Evolutionary conservation across 2,888 invertebrate genomes (phyloP).

Genomic region (Erannis defoliaria): DNA sequence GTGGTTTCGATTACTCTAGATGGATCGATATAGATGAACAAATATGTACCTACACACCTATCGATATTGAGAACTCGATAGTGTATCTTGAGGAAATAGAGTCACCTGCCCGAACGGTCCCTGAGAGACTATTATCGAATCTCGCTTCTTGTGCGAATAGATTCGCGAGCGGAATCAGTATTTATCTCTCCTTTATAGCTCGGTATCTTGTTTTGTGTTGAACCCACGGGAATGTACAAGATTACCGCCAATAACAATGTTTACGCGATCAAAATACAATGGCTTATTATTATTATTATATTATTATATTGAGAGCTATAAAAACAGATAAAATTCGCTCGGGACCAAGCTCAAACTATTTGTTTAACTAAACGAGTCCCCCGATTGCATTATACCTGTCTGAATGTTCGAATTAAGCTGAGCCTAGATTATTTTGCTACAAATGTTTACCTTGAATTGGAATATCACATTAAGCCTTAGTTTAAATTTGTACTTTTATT

Average conservation of each 20-base stretch:
- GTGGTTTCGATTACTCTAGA: constrained; percentile 67
- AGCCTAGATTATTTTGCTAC: constrained; percentile 24
- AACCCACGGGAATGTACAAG: constrained; percentile 44
- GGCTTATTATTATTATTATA: constrained; percentile 36
- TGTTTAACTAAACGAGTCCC: constrained; percentile 41
- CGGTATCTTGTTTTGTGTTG: constrained; percentile 47
- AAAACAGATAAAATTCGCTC: constrained; percentile 43
- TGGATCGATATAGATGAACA: constrained; percentile 57
- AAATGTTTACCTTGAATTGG: constrained; percentile 21
- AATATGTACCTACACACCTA: constrained; percentile 53
- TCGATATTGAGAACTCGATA: constrained; percentile 55
- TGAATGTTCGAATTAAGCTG: constrained; percentile 34
- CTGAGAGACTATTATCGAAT: constrained; percentile 70
- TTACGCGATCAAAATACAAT: constrained; percentile 45
- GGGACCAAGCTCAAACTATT: constrained; percentile 38
- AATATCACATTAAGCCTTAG: not conserved
- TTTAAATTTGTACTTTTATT: not conserved
- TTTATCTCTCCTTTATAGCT: constrained; percentile 57
- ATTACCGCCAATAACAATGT: constrained; percentile 47
- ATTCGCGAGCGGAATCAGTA: constrained; percentile 56
- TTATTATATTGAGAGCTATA: constrained; percentile 43
- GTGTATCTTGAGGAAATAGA: constrained; percentile 66
- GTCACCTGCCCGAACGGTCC: constrained; percentile 68
- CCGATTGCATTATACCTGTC: constrained; percentile 41
- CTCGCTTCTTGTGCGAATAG: constrained; percentile 61